phyloP scores from a whole-genome alignment of 2,797 vertebrate genomes.

The Jordanella pulchra region DNA sequence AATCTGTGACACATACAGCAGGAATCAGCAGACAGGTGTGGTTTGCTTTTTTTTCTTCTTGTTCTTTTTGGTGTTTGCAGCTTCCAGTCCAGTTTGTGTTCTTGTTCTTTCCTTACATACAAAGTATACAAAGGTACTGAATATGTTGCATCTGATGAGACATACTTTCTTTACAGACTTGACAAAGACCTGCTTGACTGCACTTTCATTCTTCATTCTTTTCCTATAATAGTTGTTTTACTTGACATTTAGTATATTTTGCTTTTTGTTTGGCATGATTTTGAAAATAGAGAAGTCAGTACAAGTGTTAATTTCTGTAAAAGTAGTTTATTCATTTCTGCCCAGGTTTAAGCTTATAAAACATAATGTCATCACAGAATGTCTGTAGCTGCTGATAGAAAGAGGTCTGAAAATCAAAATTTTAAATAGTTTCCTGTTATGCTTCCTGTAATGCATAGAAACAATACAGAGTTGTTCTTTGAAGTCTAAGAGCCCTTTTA shows the following conservation, averaged over 20 bases:
- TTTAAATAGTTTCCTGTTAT: not conserved
- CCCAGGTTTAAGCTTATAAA: not conserved
- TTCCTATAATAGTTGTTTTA: not conserved
- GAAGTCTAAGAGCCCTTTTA: not conserved
- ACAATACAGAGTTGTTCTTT: not conserved
- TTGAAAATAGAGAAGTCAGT: not conserved
- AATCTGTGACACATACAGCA: slow-evolving; percentile 3
- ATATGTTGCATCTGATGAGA: not conserved
- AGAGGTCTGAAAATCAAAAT: not conserved
- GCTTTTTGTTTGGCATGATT: no score
- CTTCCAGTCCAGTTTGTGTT: slow-evolving; percentile 8
- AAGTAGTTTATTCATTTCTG: not conserved
- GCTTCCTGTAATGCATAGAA: not conserved
- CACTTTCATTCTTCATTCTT: not conserved
- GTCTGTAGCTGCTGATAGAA: not conserved
- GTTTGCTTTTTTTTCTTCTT: not conserved
- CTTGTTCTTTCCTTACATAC: not conserved
- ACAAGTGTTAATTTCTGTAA: no score
- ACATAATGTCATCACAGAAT: not conserved
- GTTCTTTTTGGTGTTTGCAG: slow-evolving; percentile 20
- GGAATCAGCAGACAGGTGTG: slow-evolving; percentile 16
- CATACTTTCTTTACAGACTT: not conserved
- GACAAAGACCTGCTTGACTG: not conserved
- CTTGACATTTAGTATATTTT: not conserved
- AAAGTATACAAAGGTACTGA: not conserved